Evolutionary conservation across 2,797 vertebrate genomes (phyloP), one percentile per base, ranked within the genome.

Genomic region (Sebastes iracundus): DNA sequence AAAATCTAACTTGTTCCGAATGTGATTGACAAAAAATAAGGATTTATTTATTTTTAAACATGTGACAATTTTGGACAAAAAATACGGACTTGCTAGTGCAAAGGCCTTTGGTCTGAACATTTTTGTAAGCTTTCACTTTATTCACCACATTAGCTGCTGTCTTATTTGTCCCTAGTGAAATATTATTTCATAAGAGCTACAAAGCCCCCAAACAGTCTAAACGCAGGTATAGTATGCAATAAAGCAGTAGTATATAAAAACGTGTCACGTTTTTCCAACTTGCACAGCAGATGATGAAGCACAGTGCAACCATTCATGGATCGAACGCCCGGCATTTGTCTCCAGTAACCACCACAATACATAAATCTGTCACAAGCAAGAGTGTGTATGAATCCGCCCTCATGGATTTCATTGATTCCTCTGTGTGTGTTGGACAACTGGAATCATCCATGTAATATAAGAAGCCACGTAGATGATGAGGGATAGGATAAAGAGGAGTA

Each of bases 371-470:
- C 65, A 72, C 10, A 42, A 55, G 59, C 10, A 38, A 42, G 22
- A 60, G 27, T 61, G 64, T 35, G 23, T 68, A 53, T 82, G 55
- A 86, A 66, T 55, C 27, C 2, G 2, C 25, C 35, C 27, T 72
- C 55, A 46, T 49, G 52, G 62, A 66, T 81, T 75, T 76, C 53
- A 87, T 72, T 85, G 77, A 88, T 84, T 85, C 62, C 33, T 78
- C 67, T 23, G 75, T 77, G 27, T 78, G 67, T 82, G 80, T 64
- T 75, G 68, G 16, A 74, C 77, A 85, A 65, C 68, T 79, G 52
- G 60, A 76, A 62, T 81, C 66, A 75, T 70, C 52, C 46, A 38
- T 79, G 55, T 69, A 67, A 88, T 71, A 69, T 55, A 32, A 70
- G 33, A 75, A 27, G 63, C 64, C 20, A n/a, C 1, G 1, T 8